Base-by-base conservation (phyloP, 2,797 vertebrate genomes). In the Adrianichthys oophorus region DNA sequence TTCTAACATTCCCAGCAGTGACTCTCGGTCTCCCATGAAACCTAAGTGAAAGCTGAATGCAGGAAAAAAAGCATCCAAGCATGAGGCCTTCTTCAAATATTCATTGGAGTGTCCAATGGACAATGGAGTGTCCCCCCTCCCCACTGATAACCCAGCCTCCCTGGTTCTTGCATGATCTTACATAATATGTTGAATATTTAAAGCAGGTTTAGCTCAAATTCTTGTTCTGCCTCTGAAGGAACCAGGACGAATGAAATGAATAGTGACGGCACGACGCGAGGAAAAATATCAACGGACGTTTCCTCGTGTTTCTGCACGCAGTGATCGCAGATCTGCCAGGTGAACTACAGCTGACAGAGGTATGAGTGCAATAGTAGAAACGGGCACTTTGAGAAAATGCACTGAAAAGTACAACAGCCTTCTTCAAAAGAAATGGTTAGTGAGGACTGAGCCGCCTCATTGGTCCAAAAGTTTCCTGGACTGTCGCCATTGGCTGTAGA, bases 141-240 rank as follows among this genome's bases (percentile, higher is more conserved):
- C 43, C 42, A 69, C 19, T 60, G 61, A 75, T 76, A 72, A 65
- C 57, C 62, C 4, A 37, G 4, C 56, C 69, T 65, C 64, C 56
- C 48, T 57, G 10, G 8, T 64, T 76, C 72, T 70, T 79, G 70
- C 63, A 7, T 83, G 70, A 78, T 78, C 68, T 86, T 78, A 81
- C 82, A 70, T 83, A 82, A 85, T 37, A 42, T 67, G 69, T 24
- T 79, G 50, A 83, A 87, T 85, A 76, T 85, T 83, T 82, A 64
- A 84, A 68, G 75, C 19, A 0, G 48, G 29, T 72, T 56, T 41
- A 60, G 64, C 65, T 63, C 2, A 0, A 50, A 59, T 2, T 46
- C 59, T 52, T 12, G 29, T 15, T 65, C 19, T 48, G 48, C 29
- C 2, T 26, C 60, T 3, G 64, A 63, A 62, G 63, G 46, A 70